A percentile compares a stretch with the other conserved stretches of the same genome.
Evolutionary conservation across 2,797 vertebrate genomes (phyloP).

Genomic region (Sebastes hubbsi): DNA sequence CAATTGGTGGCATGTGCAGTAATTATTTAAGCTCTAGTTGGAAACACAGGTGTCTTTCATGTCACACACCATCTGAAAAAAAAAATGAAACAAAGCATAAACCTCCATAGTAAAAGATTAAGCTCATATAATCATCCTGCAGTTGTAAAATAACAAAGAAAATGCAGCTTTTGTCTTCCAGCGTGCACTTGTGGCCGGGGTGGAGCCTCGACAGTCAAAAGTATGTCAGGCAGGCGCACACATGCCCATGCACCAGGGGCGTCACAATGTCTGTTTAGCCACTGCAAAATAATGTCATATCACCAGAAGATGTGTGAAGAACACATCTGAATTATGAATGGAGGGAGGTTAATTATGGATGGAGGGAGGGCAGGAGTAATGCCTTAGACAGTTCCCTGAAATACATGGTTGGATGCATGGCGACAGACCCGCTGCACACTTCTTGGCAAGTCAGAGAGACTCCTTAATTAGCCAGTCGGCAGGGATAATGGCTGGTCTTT

Average conservation of each 20-base stretch:
- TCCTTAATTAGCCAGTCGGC: slow-evolving; percentile 69
- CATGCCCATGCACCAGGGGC: slow-evolving; percentile 40
- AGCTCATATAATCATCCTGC: background rate
- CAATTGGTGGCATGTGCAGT: background rate
- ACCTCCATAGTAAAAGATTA: background rate
- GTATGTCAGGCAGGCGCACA: slow-evolving; percentile 61
- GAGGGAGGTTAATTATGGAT: slow-evolving; percentile 80
- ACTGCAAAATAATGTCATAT: slow-evolving; percentile 77
- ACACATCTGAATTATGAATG: slow-evolving; percentile 81
- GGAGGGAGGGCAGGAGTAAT: slow-evolving; percentile 66
- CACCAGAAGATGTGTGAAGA: slow-evolving; percentile 78
- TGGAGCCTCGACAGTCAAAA: slow-evolving; percentile 51
- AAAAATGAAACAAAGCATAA: background rate
- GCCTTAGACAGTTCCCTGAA: slow-evolving; percentile 75
- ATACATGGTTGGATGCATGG: slow-evolving; percentile 67
- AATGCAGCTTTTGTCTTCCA: slow-evolving; percentile 19
- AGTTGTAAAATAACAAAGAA: slow-evolving; percentile 19
- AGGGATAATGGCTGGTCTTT: slow-evolving; percentile 59
- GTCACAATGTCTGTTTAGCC: slow-evolving; percentile 70
- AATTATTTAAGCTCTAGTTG: background rate
- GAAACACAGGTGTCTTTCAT: background rate
- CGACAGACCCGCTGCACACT: slow-evolving; percentile 47
- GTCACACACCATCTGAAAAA: background rate
- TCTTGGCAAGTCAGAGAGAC: slow-evolving; percentile 60
- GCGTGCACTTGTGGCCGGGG: slow-evolving; percentile 41